These are phyloP conservation scores for Conomelus anceps DNA, from an alignment of 2,888 invertebrate genomes.

Conservation along the genomic window DNA sequence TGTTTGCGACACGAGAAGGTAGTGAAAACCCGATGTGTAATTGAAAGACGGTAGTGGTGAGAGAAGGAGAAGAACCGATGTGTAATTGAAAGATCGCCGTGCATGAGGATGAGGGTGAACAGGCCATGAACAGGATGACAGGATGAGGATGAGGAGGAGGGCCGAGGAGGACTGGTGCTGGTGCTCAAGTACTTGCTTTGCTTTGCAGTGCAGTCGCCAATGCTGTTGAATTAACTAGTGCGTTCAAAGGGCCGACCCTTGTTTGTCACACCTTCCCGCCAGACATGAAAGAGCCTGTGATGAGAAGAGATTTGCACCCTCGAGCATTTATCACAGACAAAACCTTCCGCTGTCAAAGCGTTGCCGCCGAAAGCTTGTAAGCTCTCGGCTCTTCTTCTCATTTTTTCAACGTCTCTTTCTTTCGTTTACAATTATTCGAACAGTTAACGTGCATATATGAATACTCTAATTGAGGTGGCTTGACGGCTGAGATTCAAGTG, in stretches of 20 bases:
- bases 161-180: not conserved
- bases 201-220: not conserved
- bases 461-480: not conserved
- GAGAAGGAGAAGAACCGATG: not conserved
- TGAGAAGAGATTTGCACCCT: not conserved
- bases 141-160: not conserved
- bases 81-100: not conserved
- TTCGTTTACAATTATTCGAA: not conserved
- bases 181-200: not conserved
- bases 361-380: not conserved
- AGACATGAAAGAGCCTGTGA: not conserved
- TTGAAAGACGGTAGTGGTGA: too few species aligned
- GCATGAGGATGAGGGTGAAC: too few species aligned
- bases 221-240: not conserved
- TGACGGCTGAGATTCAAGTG: not conserved
- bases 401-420: not conserved
- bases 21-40: not conserved
- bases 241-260: not conserved
- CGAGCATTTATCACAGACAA: not conserved
- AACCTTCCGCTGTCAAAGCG: not conserved
- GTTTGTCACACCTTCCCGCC: not conserved
- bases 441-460: not conserved
- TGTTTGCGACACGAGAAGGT: not conserved
- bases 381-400: not conserved
- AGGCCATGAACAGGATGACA: too few species aligned